phyloP scores from a whole-genome alignment of 2,888 invertebrate genomes.

The Fragum sueziense region DNA sequence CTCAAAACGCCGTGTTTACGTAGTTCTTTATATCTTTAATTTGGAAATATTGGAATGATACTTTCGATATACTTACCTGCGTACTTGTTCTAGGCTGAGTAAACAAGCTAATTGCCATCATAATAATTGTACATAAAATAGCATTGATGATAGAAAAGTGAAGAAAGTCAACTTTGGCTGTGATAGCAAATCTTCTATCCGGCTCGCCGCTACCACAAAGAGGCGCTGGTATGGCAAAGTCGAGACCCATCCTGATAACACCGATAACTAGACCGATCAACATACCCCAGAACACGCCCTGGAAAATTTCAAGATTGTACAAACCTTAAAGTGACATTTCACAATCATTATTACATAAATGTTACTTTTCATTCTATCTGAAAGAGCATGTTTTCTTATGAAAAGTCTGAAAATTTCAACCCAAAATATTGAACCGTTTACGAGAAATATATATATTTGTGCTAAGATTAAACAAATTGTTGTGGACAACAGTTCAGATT shows the following conservation, averaged over 20 bases:
- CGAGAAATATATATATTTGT: too few species aligned
- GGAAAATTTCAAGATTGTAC: constrained; percentile 8
- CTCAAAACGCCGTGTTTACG: too few species aligned
- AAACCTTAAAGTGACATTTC: too few species aligned
- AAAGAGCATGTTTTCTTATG: too few species aligned
- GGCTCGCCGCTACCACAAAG: constrained; percentile 80
- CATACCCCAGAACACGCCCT: constrained; percentile 85
- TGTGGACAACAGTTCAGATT: too few species aligned
- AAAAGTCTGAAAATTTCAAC: too few species aligned
- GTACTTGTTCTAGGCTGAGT: constrained; percentile 65
- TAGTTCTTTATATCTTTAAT: too few species aligned
- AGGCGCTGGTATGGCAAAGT: constrained; percentile 83
- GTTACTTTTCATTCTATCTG: too few species aligned
- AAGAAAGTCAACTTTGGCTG: constrained; percentile 75
- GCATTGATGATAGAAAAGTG: constrained; percentile 77
- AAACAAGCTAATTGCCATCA: constrained; percentile 70
- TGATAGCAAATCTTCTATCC: constrained; percentile 64
- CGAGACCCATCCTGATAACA: constrained; percentile 83
- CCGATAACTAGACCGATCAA: constrained; percentile 83
- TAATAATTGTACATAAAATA: constrained; percentile 65
- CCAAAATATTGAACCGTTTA: too few species aligned
- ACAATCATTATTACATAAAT: too few species aligned
- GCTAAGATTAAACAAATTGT: too few species aligned
- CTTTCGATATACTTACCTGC: constrained; percentile 58
- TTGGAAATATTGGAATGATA: too few species aligned